Evolutionary conservation across 2,113 vertebrate species (phyloP).

Genomic region (Ciconia stormi): DNA sequence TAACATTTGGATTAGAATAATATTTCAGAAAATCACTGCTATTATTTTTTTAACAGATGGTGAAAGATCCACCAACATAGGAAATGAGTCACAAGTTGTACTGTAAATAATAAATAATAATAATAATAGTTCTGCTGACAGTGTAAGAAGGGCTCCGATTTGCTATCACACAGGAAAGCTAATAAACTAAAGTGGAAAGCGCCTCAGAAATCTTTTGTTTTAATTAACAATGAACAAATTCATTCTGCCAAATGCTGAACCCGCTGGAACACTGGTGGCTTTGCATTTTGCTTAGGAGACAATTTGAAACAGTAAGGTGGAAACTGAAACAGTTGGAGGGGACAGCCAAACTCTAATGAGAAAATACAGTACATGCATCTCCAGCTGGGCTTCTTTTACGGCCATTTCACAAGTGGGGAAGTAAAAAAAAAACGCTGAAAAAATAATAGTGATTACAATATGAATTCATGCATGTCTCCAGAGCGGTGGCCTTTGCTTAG

Average conservation of each 20-base stretch:
- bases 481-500: not conserved
- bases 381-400: conserved; percentile 42
- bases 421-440: not conserved
- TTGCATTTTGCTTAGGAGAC: conserved; percentile 42
- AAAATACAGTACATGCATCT: not conserved
- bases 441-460: not conserved
- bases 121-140: conserved; percentile 66
- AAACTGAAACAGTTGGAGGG: not conserved
- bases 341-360: conserved; percentile 28
- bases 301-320: not conserved
- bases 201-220: conserved; percentile 66
- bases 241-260: conserved; percentile 56
- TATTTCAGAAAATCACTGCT: conserved; percentile 64
- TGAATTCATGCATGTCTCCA: not conserved
- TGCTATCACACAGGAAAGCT: conserved; percentile 41
- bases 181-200: conserved; percentile 63
- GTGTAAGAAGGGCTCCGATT: conserved; percentile 63
- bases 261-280: conserved; percentile 24
- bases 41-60: conserved; percentile 69
- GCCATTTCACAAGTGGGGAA: conserved; percentile 12
- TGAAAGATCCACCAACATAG: conserved; percentile 52
- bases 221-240: conserved; percentile 65
- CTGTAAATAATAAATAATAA: conserved; percentile 71
- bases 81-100: conserved; percentile 65
- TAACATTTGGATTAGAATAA: conserved; percentile 60